Base-by-base conservation (phyloP, 2,113 vertebrate genomes). In the Corythaeola cristata region DNA sequence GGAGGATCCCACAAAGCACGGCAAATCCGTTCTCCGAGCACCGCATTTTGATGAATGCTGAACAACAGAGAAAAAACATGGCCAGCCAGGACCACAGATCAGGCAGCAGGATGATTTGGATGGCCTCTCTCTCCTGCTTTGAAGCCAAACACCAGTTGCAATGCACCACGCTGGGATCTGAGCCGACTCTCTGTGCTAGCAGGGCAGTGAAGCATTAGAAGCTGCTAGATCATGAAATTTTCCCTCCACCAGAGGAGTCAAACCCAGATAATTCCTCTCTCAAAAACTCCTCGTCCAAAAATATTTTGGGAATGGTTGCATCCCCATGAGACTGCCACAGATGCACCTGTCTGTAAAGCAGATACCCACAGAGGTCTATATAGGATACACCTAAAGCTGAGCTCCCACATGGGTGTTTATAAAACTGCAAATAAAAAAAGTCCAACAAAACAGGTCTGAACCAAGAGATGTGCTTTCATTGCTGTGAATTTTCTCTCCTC, bases 21-120 rank as follows among this genome's bases (percentile, higher is more conserved):
- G 45, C 1, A 4, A 47, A 85, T 17, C 30, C 3, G 0, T 47
- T 56, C 81, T 44, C 66, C 47, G 62, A 56, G 74, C 9, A 3
- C 30, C 0, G 2, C 2, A 0, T 39, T 64, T 32, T 18, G 59
- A 55, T 49, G 47, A 80, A 73, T 11, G 19, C 27, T 3, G 3
- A 90, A 64, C 17, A 67, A 69, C 33, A 14, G 3, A 12, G 49
- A 17, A 3, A 35, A 76, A 68, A 24, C 0, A 0, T 5, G 1
- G 33, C 17, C 56, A 67, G 60, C 3, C 50, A 39, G 72, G 53
- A 87, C 45, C 2, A 0, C 30, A 30, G 64, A 22, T n/a, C 53
- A 64, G 79, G 18, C 10, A 2, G 35, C 4, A 1, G 41, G 35
- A 72, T 28, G 39, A 37, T 67, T 18, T 50, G 33, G n/a, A 39